Conservation (phyloP, 2,888 invertebrate genomes). For the Drosophila niveifrons region DNA sequence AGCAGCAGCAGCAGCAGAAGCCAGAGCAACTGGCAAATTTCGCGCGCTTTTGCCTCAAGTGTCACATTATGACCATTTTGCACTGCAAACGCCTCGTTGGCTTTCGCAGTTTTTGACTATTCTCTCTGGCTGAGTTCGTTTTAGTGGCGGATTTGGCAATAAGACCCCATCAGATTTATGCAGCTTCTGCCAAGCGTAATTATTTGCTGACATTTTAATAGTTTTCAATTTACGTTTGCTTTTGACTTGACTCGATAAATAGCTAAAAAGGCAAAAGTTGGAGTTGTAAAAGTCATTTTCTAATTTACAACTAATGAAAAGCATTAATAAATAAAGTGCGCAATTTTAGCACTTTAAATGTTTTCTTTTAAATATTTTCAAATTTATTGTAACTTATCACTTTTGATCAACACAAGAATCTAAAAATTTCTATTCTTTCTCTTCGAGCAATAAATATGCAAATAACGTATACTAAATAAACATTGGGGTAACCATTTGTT, state of each 20-base stretch:
- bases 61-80: constrained; percentile 70
- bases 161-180: constrained; percentile 69
- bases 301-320: neutral
- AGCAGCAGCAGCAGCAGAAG: neutral
- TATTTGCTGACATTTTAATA: constrained; percentile 79
- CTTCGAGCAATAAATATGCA: no score
- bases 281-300: constrained; percentile 4
- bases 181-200: constrained; percentile 67
- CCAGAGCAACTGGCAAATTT: constrained; percentile 33
- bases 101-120: constrained; percentile 47
- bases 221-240: constrained; percentile 61
- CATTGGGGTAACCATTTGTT: neutral
- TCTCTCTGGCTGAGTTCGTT: constrained; percentile 55
- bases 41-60: constrained; percentile 53
- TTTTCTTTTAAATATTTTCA: no score
- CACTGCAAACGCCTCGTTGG: constrained; percentile 57
- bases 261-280: neutral
- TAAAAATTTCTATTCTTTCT: no score
- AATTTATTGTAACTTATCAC: no score
- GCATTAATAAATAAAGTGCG: neutral
- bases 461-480: no score
- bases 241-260: constrained; percentile 8
- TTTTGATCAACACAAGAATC: no score
- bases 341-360: no score
- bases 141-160: constrained; percentile 74